Evolutionary conservation across 1,140 invertebrate species (phyloP), one percentile per base, ranked within the genome.

Genomic region (Streblospio benedicti): DNA sequence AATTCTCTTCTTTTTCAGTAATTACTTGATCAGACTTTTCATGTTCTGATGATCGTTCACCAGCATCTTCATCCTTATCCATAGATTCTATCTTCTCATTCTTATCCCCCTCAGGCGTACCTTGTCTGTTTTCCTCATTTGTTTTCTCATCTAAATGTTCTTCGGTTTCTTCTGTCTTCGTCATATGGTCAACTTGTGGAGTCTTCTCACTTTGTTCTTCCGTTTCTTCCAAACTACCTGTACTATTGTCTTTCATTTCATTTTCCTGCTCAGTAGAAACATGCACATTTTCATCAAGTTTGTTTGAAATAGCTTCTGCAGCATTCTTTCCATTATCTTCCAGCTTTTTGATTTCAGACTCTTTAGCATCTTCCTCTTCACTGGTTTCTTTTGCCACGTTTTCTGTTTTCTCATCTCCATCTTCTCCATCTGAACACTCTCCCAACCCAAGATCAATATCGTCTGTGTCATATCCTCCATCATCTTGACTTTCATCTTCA

Each of bases 381-480:
- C 30, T n/a, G n/a, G n/a, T n/a, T n/a, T n/a, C n/a, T n/a, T n/a
- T n/a, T n/a, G n/a, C n/a, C n/a, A n/a, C 30, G 27, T 53, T 18
- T 12, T 57, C 23, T 23, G 23, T 38, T 57, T 57, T 38, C 30
- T 57, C 54, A 9, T 53, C 54, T 57, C 30, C 30, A 3, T 31
- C n/a, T 57, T 57, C 30, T 20, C 30, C 54, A 49, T 57, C 47
- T 4, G 44, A 31, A 49, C 18, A 3, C 47, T 25, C 30, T 57
- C 35, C 35, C 38, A 25, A 18, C n/a, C 20, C n/a, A 4, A 30
- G 41, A n/a, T 54, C 56, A 28, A 43, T 58, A 18, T 50, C 28
- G 2, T 20, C 16, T 16, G n/a, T 31, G 25, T 58, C 49, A 18
- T 51, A 38, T 50, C 51, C 43, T 5, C 38, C 27, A n/a, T 53